Conservation (phyloP, 2,113 vertebrate species). For the Climacteris rufus region DNA sequence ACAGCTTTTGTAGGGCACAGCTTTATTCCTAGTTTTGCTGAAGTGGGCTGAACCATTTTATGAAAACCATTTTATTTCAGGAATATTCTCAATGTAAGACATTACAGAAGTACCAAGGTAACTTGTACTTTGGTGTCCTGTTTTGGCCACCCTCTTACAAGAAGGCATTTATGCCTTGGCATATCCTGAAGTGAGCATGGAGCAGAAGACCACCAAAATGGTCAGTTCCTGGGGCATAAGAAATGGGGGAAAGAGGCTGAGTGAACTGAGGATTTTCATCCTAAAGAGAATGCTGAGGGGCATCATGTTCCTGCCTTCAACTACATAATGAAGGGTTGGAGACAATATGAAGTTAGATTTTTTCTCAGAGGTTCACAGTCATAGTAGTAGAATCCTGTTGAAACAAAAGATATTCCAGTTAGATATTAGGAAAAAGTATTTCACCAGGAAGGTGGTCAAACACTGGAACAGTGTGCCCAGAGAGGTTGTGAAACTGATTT, state of each 20-base stretch:
- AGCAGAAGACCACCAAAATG: not conserved
- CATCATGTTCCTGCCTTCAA: not conserved
- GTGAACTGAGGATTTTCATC: not conserved
- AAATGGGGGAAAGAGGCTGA: not conserved
- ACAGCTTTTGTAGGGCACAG: not conserved
- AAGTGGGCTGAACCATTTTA: not conserved
- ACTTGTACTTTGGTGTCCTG: not conserved
- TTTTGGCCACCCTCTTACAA: not conserved
- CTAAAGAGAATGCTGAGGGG: not conserved
- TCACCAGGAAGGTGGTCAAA: not conserved
- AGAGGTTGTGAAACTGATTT: not conserved
- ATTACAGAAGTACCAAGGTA: not conserved
- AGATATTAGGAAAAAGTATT: not conserved
- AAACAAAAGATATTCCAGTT: not conserved
- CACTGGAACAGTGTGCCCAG: not conserved
- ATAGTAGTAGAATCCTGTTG: not conserved
- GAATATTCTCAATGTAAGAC: not conserved
- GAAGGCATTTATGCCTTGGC: not conserved
- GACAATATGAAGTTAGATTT: not conserved
- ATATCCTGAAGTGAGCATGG: not conserved
- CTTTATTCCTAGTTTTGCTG: not conserved
- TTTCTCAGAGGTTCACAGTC: not conserved
- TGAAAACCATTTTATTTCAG: not conserved
- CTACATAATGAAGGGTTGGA: not conserved
- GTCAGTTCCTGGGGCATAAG: not conserved